Evolutionary conservation across 2,113 vertebrate species (phyloP).

Genomic region (Archocentrus centrarchus): DNA sequence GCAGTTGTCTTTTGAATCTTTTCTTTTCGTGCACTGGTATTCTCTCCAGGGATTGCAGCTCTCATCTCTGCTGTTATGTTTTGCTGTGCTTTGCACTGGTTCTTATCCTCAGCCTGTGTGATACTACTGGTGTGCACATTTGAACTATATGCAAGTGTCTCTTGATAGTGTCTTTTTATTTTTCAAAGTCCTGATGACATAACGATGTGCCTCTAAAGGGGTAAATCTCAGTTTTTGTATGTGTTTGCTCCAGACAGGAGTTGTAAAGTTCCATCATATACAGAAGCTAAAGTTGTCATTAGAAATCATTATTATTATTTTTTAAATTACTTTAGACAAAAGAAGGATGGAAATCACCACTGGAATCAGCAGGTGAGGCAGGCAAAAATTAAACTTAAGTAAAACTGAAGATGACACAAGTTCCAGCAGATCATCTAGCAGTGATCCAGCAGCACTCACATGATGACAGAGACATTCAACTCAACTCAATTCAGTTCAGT

Average conservation of each 20-base stretch:
- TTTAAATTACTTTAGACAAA: background rate
- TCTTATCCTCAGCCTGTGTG: constrained; percentile 6
- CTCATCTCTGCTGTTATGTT: constrained; percentile 15
- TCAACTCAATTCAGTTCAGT: too few relatives aligned
- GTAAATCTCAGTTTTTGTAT: constrained; percentile 23
- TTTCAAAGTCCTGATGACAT: constrained; percentile 6
- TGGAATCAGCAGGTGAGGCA: background rate
- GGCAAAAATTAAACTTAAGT: background rate
- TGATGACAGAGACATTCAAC: background rate
- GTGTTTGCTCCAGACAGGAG: constrained; percentile 20
- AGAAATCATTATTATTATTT: background rate
- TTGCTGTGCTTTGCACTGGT: constrained; percentile 32
- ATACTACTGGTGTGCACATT: background rate
- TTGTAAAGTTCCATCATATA: background rate
- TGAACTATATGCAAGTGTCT: background rate
- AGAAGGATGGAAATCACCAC: background rate
- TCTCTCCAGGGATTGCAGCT: background rate
- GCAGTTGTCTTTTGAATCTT: constrained; percentile 7
- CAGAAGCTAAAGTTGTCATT: background rate
- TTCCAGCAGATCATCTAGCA: background rate
- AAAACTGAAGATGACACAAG: background rate
- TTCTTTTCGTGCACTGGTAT: background rate
- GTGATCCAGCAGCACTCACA: background rate
- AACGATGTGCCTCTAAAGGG: constrained; percentile 29
- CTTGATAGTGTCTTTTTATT: background rate